Base-by-base conservation (phyloP, 2,797 vertebrate genomes). In the Agapornis canus region DNA sequence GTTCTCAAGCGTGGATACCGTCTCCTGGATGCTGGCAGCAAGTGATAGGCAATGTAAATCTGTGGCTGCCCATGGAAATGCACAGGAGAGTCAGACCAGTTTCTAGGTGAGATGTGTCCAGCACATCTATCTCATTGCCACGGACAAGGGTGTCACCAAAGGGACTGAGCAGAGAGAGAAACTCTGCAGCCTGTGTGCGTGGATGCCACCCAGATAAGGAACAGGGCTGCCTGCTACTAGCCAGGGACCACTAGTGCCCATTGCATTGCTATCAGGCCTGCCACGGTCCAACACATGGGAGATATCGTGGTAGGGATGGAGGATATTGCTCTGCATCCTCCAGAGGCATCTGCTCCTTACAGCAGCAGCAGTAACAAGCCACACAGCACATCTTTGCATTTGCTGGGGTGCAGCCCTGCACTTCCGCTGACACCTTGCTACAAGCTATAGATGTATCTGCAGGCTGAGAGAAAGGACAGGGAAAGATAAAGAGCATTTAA, bases 281-380 rank as follows among this genome's bases (percentile, higher is more conserved):
- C 23, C 45, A 10, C 2, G 7, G 35, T 26, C 45, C 5, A 4
- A 5, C 22, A 1, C 2, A 1, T 1, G 11, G 37, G 26, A 16
- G 7, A 11, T 18, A 12, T 0, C 0, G 1, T 7, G 25, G 9
- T 3, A n/a, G 47, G 35, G 27, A 7, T 1, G 3, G 21, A 57
- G 42, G 37, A 12, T 32, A 1, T 17, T 21, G 19, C 26, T 29
- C 60, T 37, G 72, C 57, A 1, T 31, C 9, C 60, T 57, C 11
- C 73, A 37, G 51, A 47, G 29, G 39, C 21, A 3, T 5, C 65
- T 70, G 42, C 40, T 75, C 11, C 39, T 29, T 7, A 1, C 0
- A 14, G 42, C 22, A 9, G 0, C 0, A 19, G n/a, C 7, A 2
- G 17, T 37, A 6, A 32, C 43, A n/a, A n/a, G 63, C 16, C 68